Percentiles rank a stretch among this genome's conserved stretches.
phyloP scores from a whole-genome alignment of 2,113 vertebrate species.

The Pyxicephalus adspersus region DNA sequence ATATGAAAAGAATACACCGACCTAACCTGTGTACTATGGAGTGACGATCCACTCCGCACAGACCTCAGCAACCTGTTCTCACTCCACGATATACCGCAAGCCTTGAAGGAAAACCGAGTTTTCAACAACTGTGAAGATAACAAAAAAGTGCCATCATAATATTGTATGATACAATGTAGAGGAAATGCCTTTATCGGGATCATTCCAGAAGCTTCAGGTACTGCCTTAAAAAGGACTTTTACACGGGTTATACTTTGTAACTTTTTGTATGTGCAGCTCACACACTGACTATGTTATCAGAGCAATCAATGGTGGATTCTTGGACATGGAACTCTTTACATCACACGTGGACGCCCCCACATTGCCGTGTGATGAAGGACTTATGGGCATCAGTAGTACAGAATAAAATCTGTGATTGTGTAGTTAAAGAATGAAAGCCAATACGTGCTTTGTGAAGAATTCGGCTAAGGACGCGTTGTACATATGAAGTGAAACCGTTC shows the following conservation, averaged over 20 bases:
- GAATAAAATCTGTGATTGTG: too few species aligned
- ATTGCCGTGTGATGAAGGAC: too few species aligned
- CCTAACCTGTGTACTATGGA: neutral
- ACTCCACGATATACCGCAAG: neutral
- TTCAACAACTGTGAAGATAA: too few species aligned
- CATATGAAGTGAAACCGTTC: too few species aligned
- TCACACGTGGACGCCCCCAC: too few species aligned
- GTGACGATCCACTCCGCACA: neutral
- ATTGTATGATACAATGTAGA: neutral
- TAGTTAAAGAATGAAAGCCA: too few species aligned
- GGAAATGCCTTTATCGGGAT: neutral
- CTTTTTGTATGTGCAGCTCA: neutral
- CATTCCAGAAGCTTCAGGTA: neutral
- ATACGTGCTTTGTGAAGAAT: too few species aligned
- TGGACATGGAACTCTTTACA: too few species aligned
- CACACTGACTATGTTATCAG: neutral
- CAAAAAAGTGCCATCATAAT: slow-evolving; percentile 19
- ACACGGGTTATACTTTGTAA: neutral
- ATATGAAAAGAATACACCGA: slow-evolving; percentile 73
- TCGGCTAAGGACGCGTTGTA: too few species aligned
- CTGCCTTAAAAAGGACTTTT: slow-evolving; percentile 4
- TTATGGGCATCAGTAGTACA: too few species aligned
- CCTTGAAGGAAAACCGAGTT: neutral
- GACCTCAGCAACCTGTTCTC: neutral
- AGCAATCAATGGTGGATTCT: too few species aligned